Evolutionary conservation across 2,797 vertebrate genomes (phyloP).

Genomic region (Pitangus sulphuratus): DNA sequence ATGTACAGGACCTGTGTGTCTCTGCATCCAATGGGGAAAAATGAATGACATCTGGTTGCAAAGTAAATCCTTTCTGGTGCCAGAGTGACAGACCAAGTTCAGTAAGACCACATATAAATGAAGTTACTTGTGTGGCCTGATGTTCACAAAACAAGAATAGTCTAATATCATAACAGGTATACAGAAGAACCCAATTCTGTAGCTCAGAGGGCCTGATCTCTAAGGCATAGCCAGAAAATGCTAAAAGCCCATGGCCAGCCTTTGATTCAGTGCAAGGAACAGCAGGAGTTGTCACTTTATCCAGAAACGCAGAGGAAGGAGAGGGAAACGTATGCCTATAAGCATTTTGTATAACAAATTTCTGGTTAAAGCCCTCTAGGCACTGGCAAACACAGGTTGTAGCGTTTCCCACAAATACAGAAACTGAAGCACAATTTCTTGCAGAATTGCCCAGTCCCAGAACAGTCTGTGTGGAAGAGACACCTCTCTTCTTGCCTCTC

Average conservation of each 20-base stretch:
- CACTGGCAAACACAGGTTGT: neutral
- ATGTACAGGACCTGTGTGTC: neutral
- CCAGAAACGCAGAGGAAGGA: neutral
- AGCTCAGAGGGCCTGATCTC: neutral
- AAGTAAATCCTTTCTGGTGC: neutral
- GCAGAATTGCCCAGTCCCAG: neutral
- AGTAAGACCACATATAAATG: neutral
- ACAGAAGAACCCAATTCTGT: neutral
- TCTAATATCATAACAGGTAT: neutral
- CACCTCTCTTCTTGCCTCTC: neutral
- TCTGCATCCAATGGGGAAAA: neutral
- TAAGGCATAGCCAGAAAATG: neutral
- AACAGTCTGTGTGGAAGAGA: neutral
- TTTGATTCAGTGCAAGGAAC: accelerated
- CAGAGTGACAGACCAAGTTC: neutral
- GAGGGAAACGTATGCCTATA: neutral
- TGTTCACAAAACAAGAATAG: neutral
- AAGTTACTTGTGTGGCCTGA: neutral
- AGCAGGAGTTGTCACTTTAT: neutral
- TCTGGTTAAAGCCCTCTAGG: neutral
- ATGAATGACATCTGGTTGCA: too few species aligned
- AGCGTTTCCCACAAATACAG: neutral
- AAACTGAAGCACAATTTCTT: neutral
- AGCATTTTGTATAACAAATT: neutral
- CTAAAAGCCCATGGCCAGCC: accelerated